Evolutionary conservation across 2,797 vertebrate genomes (phyloP), one percentile per base, ranked within the genome.

Genomic region (Mus minutoides): DNA sequence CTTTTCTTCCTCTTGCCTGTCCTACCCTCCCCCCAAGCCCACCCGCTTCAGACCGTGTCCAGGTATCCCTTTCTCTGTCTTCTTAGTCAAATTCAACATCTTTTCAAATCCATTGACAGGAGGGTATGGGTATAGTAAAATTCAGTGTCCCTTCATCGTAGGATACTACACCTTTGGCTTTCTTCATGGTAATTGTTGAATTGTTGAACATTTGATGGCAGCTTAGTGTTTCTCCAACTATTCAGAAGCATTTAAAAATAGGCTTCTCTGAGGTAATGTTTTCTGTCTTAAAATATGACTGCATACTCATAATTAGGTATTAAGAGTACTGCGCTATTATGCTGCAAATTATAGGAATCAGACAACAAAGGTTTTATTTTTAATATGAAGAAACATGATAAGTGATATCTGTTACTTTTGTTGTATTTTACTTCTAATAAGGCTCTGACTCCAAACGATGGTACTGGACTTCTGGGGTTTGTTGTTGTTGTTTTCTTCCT

Each of bases 241-340:
- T 95, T 82, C 22, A 84, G 49, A 69, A 94, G 60, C 82, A 91
- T 92, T 96, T 87, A 56, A 90, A 96, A 88, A 88, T 89, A 62
- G 62, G 31, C 54, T 60, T 84, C 46, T 82, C 34, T 95, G 60
- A 95, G 64, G 34, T 97, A 82, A 90, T 73, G n/a, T 86, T 67
- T 90, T 87, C 75, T 96, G 17, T 94, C 46, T 94, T 91, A 52
- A 85, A 90, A 52, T 71, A 96, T 46, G 22, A 92, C 10, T 75
- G 31, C 58, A 29, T 69, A 73, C 3, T 54, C 90, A 29, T 62
- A 94, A 80, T 54, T 84, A 91, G 80, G 64, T 67, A 71, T 29
- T 83, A 77, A 86, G 21, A 87, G 21, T 73, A 86, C 75, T 31
- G 6, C 71, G 40, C n/a, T 79, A 2, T 85, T 95, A 54, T 84